Conservation (phyloP, 64 coral and sea anemone species). For the Montipora sp. region DNA sequence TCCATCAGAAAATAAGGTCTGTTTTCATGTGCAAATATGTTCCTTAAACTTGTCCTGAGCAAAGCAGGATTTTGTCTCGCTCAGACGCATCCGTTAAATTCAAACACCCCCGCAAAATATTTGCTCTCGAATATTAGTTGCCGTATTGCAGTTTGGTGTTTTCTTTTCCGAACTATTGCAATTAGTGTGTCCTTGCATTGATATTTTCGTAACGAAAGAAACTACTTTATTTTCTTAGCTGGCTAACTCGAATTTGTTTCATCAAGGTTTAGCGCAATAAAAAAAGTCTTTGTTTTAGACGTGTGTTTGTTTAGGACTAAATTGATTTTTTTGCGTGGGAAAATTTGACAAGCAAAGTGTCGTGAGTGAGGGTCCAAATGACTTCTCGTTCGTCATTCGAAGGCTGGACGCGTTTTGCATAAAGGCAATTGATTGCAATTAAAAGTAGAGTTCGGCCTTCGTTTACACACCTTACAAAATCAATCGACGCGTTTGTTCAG, state of each 20-base stretch:
- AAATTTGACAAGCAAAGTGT: conserved; percentile 69
- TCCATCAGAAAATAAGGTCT: conserved; percentile 56
- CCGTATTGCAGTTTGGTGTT: conserved; percentile 7
- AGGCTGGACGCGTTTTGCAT: conserved; percentile 85
- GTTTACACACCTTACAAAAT: conserved; percentile 96
- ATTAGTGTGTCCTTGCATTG: not conserved
- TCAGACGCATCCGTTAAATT: conserved; percentile 21
- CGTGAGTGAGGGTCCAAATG: conserved; percentile 55
- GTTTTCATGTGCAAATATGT: conserved; percentile 52
- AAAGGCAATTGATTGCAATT: conserved; percentile 92
- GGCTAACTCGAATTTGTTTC: conserved; percentile 4
- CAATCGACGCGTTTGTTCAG: conserved; percentile 93
- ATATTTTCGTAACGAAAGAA: not conserved
- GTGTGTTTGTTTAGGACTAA: conserved; percentile 81
- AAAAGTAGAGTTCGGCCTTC: conserved; percentile 15
- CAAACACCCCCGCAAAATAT: conserved; percentile 82
- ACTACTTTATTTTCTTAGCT: conserved; percentile 34
- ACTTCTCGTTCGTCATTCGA: conserved; percentile 68
- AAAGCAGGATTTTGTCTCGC: conserved; percentile 79
- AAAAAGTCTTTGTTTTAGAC: conserved; percentile 74
- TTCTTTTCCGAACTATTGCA: not conserved
- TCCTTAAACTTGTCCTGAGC: conserved; percentile 53
- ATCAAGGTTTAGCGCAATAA: conserved; percentile 40
- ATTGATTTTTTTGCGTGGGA: conserved; percentile 75
- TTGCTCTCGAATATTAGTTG: conserved; percentile 78